Evolutionary conservation across 2,888 invertebrate genomes (phyloP).

Genomic region (Helleia helle): DNA sequence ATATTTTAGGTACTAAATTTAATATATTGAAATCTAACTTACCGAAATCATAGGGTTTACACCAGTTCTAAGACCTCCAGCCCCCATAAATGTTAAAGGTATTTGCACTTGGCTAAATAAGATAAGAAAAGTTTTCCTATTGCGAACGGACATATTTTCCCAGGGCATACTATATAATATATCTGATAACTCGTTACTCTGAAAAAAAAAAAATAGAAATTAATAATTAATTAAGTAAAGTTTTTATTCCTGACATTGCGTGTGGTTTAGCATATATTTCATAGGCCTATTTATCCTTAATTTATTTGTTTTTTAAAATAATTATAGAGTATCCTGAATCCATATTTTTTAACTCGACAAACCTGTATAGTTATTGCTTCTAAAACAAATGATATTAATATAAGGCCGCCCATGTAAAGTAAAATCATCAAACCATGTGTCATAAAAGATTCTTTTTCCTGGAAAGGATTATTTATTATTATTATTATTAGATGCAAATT

Average conservation of each 20-base stretch:
- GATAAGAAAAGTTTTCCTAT: conserved; percentile 26
- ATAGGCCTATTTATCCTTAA: too few species aligned
- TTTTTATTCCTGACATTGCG: too few species aligned
- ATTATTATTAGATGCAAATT: neutral
- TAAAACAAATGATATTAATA: conserved; percentile 27
- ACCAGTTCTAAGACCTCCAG: conserved; percentile 29
- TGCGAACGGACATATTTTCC: conserved; percentile 27
- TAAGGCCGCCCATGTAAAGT: conserved; percentile 26
- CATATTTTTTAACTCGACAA: too few species aligned
- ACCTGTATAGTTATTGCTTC: conserved; percentile 26
- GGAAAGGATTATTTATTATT: conserved; percentile 5
- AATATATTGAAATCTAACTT: too few species aligned
- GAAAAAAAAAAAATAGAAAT: too few species aligned
- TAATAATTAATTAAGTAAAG: too few species aligned
- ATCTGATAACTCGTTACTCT: conserved; percentile 28
- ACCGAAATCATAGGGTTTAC: conserved; percentile 29
- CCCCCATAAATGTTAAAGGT: conserved; percentile 25
- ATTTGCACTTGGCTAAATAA: conserved; percentile 27
- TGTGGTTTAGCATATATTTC: too few species aligned
- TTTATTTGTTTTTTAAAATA: too few species aligned
- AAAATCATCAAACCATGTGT: conserved; percentile 17
- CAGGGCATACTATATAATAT: conserved; percentile 26
- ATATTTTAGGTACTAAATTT: too few species aligned
- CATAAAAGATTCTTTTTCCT: conserved; percentile 23
- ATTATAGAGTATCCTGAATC: too few species aligned